Conservation (phyloP, 2,797 vertebrate species). For the Girardinus metallicus region DNA sequence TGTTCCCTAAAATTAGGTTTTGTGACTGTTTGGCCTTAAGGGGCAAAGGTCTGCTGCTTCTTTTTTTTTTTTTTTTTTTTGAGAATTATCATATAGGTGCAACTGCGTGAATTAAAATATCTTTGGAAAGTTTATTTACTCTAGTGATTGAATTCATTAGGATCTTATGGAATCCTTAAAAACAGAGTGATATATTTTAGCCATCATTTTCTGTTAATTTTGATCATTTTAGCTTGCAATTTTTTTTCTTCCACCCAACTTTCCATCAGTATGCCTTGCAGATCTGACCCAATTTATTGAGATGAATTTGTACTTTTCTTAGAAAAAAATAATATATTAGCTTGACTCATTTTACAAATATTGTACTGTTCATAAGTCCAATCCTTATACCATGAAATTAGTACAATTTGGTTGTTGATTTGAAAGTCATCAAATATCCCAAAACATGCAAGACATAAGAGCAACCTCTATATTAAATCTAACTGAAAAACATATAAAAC, state of each 20-base stretch:
- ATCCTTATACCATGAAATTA: not conserved
- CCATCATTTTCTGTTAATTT: not conserved
- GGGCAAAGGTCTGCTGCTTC: not conserved
- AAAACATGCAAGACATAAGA: not conserved
- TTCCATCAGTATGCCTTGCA: not conserved
- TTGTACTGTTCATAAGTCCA: not conserved
- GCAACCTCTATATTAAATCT: not conserved
- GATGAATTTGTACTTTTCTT: not conserved
- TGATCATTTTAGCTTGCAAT: not conserved
- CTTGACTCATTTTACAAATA: not conserved
- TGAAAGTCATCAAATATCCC: not conserved
- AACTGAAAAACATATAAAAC: not conserved
- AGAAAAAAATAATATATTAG: not conserved
- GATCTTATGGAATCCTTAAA: not conserved
- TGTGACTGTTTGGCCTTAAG: not conserved
- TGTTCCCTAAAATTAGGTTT: constrained; percentile 4
- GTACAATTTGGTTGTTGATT: not conserved
- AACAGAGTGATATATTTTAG: not conserved
- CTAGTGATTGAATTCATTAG: not conserved
- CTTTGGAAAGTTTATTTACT: not conserved
- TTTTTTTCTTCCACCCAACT: not conserved
- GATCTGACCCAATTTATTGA: not conserved
- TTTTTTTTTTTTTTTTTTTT: not conserved
- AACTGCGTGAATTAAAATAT: not conserved
- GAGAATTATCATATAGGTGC: not conserved